phyloP scores from a whole-genome alignment of 2,888 invertebrate species.

The Rhaphigaster nebulosa region DNA sequence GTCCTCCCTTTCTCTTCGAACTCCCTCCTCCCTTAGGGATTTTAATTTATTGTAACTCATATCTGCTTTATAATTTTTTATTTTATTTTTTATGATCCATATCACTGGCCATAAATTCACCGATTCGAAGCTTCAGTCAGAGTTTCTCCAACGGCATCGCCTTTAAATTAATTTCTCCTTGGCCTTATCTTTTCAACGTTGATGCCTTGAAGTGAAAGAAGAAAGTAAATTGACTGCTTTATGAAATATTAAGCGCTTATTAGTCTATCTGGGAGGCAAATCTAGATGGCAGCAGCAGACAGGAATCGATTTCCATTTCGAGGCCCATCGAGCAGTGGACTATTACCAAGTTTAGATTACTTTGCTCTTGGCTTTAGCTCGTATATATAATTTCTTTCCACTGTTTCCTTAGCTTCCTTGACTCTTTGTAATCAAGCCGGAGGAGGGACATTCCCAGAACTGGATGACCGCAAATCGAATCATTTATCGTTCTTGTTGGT shows the following conservation, averaged over 20 bases:
- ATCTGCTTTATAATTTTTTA: not conserved
- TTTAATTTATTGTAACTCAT: not conserved
- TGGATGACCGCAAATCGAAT: not conserved
- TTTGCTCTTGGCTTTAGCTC: not conserved
- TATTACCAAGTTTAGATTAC: not conserved
- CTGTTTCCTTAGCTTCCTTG: not conserved
- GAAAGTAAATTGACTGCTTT: not conserved
- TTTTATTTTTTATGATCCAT: not conserved
- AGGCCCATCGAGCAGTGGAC: not conserved
- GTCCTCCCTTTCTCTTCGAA: too few relatives aligned
- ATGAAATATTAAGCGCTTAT: conserved; percentile 22
- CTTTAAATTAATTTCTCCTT: not conserved
- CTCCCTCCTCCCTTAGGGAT: not conserved
- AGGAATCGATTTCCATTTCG: conserved; percentile 3
- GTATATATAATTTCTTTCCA: not conserved
- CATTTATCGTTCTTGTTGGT: not conserved
- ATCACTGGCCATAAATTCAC: not conserved
- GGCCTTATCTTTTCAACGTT: not conserved
- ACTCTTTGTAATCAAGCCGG: not conserved
- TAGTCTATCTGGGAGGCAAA: conserved; percentile 6
- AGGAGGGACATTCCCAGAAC: not conserved
- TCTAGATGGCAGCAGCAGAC: not conserved
- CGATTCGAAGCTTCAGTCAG: not conserved
- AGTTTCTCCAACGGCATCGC: not conserved
- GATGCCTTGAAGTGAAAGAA: not conserved